Conservation (phyloP, 2,113 vertebrate genomes). For the human (Homo sapiens) region DNA sequence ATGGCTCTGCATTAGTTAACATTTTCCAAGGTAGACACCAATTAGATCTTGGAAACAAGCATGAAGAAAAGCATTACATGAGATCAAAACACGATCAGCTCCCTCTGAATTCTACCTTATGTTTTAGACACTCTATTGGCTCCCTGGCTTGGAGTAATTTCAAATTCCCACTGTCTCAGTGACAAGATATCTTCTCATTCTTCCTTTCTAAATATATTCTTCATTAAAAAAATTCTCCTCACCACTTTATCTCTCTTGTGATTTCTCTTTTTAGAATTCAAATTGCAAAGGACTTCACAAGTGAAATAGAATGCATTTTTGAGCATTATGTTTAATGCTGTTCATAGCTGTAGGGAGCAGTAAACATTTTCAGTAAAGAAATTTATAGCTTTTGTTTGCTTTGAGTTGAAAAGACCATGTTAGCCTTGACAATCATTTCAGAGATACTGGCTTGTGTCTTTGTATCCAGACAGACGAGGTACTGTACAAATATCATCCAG, state of each 20-base stretch:
- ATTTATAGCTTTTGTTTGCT: neutral
- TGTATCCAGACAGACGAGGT: neutral
- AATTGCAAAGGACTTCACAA: neutral
- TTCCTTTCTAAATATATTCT: slow-evolving; percentile 35
- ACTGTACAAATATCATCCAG: slow-evolving; percentile 45
- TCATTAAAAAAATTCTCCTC: neutral
- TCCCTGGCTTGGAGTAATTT: slow-evolving; percentile 41
- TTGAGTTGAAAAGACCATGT: slow-evolving; percentile 13
- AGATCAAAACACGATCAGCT: slow-evolving; percentile 64
- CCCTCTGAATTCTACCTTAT: slow-evolving; percentile 70
- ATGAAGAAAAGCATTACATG: slow-evolving; percentile 63
- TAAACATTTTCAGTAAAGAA: slow-evolving; percentile 31
- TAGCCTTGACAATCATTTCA: neutral
- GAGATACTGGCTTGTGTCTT: neutral
- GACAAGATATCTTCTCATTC: neutral
- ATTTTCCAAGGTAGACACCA: slow-evolving; percentile 38
- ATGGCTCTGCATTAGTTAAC: neutral
- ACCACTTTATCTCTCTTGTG: neutral
- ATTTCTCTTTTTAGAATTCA: slow-evolving; percentile 50
- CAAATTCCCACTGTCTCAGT: slow-evolving; percentile 48
- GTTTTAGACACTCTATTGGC: slow-evolving; percentile 47
- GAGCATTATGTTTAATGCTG: slow-evolving; percentile 19
- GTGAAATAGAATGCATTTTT: slow-evolving; percentile 6
- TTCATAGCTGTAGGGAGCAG: slow-evolving; percentile 31
- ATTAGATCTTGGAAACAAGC: slow-evolving; percentile 59